phyloP scores from a whole-genome alignment of 1,140 invertebrate genomes.

The Cataglyphis hispanica region DNA sequence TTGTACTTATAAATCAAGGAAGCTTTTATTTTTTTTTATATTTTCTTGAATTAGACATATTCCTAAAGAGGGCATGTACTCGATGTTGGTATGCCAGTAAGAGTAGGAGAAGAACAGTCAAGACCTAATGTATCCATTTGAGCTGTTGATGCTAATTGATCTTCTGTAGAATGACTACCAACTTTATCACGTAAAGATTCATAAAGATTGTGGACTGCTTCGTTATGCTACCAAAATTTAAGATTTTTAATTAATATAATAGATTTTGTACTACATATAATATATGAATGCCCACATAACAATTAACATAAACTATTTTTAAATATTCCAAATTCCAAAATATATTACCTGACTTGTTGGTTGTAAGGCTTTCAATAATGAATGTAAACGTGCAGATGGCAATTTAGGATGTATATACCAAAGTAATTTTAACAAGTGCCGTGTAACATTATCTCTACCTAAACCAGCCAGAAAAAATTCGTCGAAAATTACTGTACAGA shows the following conservation, averaged over 20 bases:
- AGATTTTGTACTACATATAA: not conserved
- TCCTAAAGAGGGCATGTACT: conserved; percentile 54
- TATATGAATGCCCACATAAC: not conserved
- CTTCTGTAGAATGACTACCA: conserved; percentile 88
- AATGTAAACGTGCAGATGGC: conserved; percentile 92
- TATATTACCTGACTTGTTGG: conserved; percentile 89
- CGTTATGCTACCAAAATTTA: conserved; percentile 90
- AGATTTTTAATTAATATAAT: conserved; percentile 13
- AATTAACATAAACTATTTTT: not conserved
- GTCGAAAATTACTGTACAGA: conserved; percentile 98
- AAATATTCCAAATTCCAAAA: not conserved
- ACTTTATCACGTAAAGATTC: conserved; percentile 93
- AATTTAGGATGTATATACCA: conserved; percentile 97
- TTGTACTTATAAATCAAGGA: not conserved
- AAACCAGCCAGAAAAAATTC: conserved; percentile 97
- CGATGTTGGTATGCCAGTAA: conserved; percentile 64
- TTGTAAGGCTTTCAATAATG: conserved; percentile 95
- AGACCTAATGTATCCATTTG: conserved; percentile 88
- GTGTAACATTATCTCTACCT: conserved; percentile 95
- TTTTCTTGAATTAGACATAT: not conserved
- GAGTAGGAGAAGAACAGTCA: conserved; percentile 91
- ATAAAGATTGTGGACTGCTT: conserved; percentile 93
- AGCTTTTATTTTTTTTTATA: not conserved
- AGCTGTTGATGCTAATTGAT: conserved; percentile 87
- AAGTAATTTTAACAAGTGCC: conserved; percentile 96